These are phyloP conservation scores for Portevinia maculata DNA, from an alignment of 2,888 invertebrate genomes.

Conservation along the genomic window DNA sequence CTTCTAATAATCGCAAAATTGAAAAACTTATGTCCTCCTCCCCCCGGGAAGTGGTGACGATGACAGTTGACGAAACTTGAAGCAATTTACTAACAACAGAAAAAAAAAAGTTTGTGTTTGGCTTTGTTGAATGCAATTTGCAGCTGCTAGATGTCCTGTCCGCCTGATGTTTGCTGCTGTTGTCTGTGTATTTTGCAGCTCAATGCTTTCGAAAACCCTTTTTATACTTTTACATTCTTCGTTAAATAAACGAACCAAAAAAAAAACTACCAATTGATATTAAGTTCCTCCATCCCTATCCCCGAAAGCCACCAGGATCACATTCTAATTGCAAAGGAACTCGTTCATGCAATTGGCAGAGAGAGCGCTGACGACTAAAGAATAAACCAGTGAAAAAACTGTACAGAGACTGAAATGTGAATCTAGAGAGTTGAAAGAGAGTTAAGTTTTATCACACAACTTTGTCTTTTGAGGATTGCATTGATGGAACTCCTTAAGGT, in stretches of 20 bases:
- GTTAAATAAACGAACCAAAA: conserved; percentile 5
- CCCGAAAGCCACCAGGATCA: conserved; percentile 55
- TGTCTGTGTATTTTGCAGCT: not conserved
- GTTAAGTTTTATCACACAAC: conserved; percentile 70
- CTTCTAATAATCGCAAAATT: conserved; percentile 82
- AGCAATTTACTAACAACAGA: conserved; percentile 60
- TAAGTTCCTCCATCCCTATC: conserved; percentile 11
- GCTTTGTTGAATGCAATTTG: conserved; percentile 42
- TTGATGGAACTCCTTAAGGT: conserved; percentile 69
- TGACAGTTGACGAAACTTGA: conserved; percentile 40
- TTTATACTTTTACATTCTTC: conserved; percentile 15
- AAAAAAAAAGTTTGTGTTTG: conserved; percentile 25
- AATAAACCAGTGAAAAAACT: conserved; percentile 30
- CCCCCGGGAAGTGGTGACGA: conserved; percentile 76
- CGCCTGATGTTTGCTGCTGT: not conserved
- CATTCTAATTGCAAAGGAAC: conserved; percentile 68
- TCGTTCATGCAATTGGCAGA: conserved; percentile 2
- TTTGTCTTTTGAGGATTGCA: conserved; percentile 70
- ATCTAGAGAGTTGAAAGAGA: conserved; percentile 63
- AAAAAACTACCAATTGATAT: conserved; percentile 41
- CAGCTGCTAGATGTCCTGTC: conserved; percentile 20
- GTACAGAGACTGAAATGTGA: conserved; percentile 57
- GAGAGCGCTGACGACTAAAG: not conserved
- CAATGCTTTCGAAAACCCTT: conserved; percentile 51
- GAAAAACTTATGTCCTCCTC: conserved; percentile 81